Evolutionary conservation across 2,797 vertebrate genomes (phyloP), one percentile per base, ranked within the genome.

Genomic region (Sebastiscus tertius): DNA sequence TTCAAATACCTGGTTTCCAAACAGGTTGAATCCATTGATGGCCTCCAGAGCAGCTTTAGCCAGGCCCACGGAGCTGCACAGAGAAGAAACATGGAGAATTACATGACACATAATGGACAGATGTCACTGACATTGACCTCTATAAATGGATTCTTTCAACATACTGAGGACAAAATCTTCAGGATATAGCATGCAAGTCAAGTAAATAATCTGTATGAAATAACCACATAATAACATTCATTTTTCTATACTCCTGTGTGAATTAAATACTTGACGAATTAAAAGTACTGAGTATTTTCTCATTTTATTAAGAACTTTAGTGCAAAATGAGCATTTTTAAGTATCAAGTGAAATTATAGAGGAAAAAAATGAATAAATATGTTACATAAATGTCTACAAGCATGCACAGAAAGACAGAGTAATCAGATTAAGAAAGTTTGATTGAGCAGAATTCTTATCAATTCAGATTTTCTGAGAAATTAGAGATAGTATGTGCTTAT

Each of bases 1-100:
- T 84, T 78, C 33, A 82, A 76, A 92, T 97, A 99, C 98, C 98
- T 99, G 98, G 87, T 98, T 99, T 94, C 99, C 99, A 93, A 99
- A 99, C 81, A 99, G 96, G 92, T 99, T 99, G 95, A 99, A 99
- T 93, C 98, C 98, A 86, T 98, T 99, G 95, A 99, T 98, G 88
- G 99, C 98, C 95, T 99, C 99, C 76, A 99, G 94, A 70, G 97
- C 99, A 77, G 98, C 97, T 96, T 99, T 99, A 83, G 99, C 98
- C 90, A 99, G 88, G 4, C 98, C 99, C 84, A 99, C 96, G 0
- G 99, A 99, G 89, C 99, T 99, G 93, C 34, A 82, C 58, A 81
- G 24, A 82, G 1, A 82, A 81, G 61, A 70, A 6, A 81, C 20
- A 10, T 0, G 2, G 8, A 70, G 34, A 14, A 60, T 87, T 42